Evolutionary conservation across 2,113 vertebrate genomes (phyloP), one percentile per base, ranked within the genome.

Genomic region (Dinomys branickii): DNA sequence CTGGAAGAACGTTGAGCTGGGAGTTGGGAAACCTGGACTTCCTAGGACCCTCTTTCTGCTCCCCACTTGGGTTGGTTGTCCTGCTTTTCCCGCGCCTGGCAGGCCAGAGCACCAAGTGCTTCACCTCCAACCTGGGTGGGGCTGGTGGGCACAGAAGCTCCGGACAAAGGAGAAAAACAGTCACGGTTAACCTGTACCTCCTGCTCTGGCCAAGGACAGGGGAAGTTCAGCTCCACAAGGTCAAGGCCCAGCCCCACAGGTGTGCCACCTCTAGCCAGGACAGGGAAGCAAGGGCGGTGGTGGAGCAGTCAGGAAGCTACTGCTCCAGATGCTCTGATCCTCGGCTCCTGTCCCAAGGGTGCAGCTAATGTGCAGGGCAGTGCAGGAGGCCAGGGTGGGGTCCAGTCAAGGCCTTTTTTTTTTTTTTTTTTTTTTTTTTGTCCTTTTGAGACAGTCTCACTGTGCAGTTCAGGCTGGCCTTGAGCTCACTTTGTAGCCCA

Each of bases 351-450:
- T 16, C 22, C 50, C 61, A n/a, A 35, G 33, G 35, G 28, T 41
- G 41, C 38, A 11, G 47, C 38, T 28, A 12, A 38, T 17, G 7
- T 52, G 54, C 17, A 13, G 33, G 65, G 35, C 8, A 13, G 58
- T 28, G 52, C 6, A 26, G 19, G 7, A 85, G 82, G 58, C 50
- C 82, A 0, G 86, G n/a, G 52, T 7, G 30, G 54, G 44, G 30
- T 47, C 33, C 2, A 44, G 75, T 7, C 4, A 6, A 0, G 20
- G 12, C 14, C n/a, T n/a, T n/a, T n/a, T n/a, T n/a, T n/a, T n/a
- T n/a, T n/a, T n/a, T n/a, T n/a, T n/a, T n/a, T n/a, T n/a, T n/a
- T n/a, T n/a, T n/a, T n/a, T n/a, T n/a, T n/a, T n/a, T n/a, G n/a
- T n/a, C n/a, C n/a, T n/a, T n/a, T n/a, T n/a, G n/a, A n/a, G n/a